Percentiles rank a stretch among this genome's conserved stretches.
Evolutionary conservation across 2,888 invertebrate species (phyloP).

Genomic region (Ypsolopha scabrella): DNA sequence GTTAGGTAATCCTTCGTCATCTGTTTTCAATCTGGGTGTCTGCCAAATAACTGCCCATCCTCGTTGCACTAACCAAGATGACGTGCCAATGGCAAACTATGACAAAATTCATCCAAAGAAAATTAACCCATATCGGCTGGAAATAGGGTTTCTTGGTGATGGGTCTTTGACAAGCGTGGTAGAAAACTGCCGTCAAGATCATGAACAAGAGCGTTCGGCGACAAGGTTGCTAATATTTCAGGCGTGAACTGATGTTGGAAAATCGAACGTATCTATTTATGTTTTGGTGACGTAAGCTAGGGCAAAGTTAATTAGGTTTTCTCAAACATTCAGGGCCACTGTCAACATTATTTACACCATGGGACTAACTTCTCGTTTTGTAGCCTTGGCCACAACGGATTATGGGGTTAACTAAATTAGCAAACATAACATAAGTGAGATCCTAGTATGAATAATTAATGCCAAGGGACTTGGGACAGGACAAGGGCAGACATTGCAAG

Average conservation of each 20-base stretch:
- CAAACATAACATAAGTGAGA: too few relatives aligned
- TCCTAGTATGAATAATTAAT: too few relatives aligned
- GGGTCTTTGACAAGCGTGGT: background rate
- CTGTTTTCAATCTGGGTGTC: constrained; percentile 33
- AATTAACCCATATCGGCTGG: background rate
- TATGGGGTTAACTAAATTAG: too few relatives aligned
- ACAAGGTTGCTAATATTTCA: constrained; percentile 39
- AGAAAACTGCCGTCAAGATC: constrained; percentile 34
- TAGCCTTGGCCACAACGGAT: too few relatives aligned
- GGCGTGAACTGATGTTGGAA: constrained; percentile 12
- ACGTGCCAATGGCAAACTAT: constrained; percentile 22
- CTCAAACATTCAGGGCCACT: too few relatives aligned
- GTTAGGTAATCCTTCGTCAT: constrained; percentile 22
- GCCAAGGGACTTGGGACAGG: too few relatives aligned
- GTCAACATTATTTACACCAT: too few relatives aligned
- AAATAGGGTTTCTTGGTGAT: background rate
- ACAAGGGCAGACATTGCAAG: too few relatives aligned
- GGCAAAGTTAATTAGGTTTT: too few relatives aligned
- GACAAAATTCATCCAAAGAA: background rate
- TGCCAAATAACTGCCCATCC: constrained; percentile 31
- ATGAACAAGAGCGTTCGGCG: constrained; percentile 30
- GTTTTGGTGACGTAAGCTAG: too few relatives aligned
- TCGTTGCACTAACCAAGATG: constrained; percentile 15
- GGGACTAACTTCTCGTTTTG: too few relatives aligned
- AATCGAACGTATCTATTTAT: background rate